Base-by-base conservation (phyloP, 2,888 invertebrate species). In the Leptura quadrifasciata region DNA sequence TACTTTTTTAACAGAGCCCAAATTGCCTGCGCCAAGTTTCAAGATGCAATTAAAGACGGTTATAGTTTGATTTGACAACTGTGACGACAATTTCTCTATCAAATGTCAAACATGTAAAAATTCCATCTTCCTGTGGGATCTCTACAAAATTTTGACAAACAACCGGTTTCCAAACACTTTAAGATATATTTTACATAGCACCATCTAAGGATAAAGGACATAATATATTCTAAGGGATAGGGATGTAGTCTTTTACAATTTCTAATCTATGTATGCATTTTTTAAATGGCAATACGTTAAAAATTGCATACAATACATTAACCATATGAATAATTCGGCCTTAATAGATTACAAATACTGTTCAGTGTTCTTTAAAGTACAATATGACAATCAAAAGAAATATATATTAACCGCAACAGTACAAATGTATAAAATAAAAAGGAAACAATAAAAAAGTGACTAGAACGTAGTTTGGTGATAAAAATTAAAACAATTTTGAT, bases 231-330 rank as follows among this genome's bases (percentile, higher is more conserved):
- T 52, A 47, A 52, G 69, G 61, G 27, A n/a, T 47, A 57, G 31
- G 55, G 55, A 65, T 9, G 39, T 64, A 39, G 24, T 35, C 6
- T 5, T 61, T 71, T 71, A 71, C 71, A 71, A 61, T 39, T 52
- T 61, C 18, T 47, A 64, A 57, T 54, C n/a, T 8, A 24, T 68
- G 69, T 70, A 74, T 74, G 60, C 74, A 74, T 70, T 74, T 74
- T 63, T 74, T 68, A 60, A 65, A 57, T 12, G 12, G 47, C 18
- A 71, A 17, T 39, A 21, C 47, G 20, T 60, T 74, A 74, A 76
- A 76, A 76, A 76, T 68, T 76, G 70, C 70, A 76, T 76, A 76
- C 76, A 65, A 76, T 76, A 76, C 76, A 76, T 27, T 52, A 57
- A 74, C 63, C 57, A 68, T 61, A 70, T 31, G 18, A 58, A 58